Evolutionary conservation across 2,113 vertebrate genomes (phyloP), one percentile per base, ranked within the genome.

Genomic region (Amblyornis subalaris): DNA sequence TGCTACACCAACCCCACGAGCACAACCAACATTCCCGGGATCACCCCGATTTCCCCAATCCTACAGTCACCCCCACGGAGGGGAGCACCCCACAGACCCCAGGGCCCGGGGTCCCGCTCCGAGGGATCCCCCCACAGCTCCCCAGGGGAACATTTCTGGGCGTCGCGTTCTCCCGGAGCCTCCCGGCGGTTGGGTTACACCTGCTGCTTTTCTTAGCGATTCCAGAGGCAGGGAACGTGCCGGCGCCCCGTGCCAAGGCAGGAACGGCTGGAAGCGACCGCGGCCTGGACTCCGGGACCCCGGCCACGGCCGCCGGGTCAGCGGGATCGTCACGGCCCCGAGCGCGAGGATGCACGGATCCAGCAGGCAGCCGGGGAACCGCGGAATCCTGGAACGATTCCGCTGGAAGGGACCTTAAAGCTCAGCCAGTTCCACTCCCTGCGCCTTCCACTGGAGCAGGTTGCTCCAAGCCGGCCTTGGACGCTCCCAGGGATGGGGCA

Each of bases 51-150:
- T 16, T 24, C 11, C 3, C 31, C 21, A 21, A 23, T 15, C 40
- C 61, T 10, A 8, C 50, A 2, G 60, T 3, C 31, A 6, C 4
- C 14, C 19, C 55, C 1, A 0, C 0, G 0, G 12, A 40, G 6
- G 19, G 26, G 78, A 31, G 2, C 3, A 2, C 29, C 45, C n/a
- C 61, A 2, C 1, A 2, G 35, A 23, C 2, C 6, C 14, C 24
- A 7, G 19, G 22, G 45, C 71, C 9, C 2, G 0, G 8, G 31
- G 50, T 19, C 7, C 20, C 3, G 40, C 45, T 36, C 38, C 25
- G 0, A 10, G 36, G 50, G 29, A 28, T 29, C 38, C 70, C 65
- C 33, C 9, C 5, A 13, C 35, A 25, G 48, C 72, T 19, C 33
- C 71, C 61, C n/a, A n/a, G n/a, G n/a, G 38, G 38, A 62, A 54